A percentile compares a stretch with the other conserved stretches of the same genome.
Conservation (phyloP, 2,888 invertebrate genomes). For the Caenorhabditis doughertyi region DNA sequence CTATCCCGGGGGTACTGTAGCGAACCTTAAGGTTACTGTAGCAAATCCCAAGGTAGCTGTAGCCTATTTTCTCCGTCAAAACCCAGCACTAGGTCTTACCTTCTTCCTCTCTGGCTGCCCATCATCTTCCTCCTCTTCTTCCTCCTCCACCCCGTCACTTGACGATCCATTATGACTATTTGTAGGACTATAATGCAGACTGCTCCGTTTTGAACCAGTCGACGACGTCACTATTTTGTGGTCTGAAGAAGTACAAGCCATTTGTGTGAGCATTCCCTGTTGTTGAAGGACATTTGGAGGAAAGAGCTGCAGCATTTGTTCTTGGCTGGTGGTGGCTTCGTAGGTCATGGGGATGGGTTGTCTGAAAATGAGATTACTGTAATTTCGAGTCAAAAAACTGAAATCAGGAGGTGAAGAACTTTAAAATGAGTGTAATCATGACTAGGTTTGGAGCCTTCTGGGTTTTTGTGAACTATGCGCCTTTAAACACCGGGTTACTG, state of each 20-base stretch:
- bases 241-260: neutral
- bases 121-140: constrained; percentile 60
- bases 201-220: constrained; percentile 12
- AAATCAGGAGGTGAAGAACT: too few species aligned
- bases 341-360: constrained; percentile 29
- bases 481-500: neutral
- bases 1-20: too few species aligned
- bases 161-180: constrained; percentile 22
- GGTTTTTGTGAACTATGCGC: neutral
- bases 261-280: neutral
- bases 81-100: too few species aligned
- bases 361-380: neutral
- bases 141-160: constrained; percentile 31
- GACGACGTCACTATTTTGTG: constrained; percentile 14
- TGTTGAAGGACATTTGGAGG: constrained; percentile 15
- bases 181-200: constrained; percentile 23
- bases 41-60: too few species aligned
- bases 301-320: constrained; percentile 67
- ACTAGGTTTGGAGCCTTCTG: too few species aligned
- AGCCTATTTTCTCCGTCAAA: too few species aligned
- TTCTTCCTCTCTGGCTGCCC: constrained; percentile 60
- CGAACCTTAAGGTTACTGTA: neutral
- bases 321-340: constrained; percentile 62
- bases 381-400: neutral
- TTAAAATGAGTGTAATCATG: too few species aligned